Base-by-base conservation (phyloP, 2,113 vertebrate species). In the Okapia johnstoni region DNA sequence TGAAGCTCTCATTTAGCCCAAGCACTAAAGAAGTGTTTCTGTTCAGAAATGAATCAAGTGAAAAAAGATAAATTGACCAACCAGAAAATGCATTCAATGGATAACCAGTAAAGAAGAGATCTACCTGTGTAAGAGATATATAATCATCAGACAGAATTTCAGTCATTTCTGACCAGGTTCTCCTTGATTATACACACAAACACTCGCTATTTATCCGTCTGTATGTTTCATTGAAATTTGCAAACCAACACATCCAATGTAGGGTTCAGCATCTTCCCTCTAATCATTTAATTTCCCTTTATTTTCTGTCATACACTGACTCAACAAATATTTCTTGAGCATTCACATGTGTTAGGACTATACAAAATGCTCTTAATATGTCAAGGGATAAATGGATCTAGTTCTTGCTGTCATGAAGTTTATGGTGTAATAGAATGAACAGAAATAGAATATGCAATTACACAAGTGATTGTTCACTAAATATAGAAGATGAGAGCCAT, bases 1-100 rank as follows among this genome's bases (percentile, higher is more conserved):
- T 90, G 57, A 90, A 96, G 90, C 80, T 90, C 40, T 93, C 81
- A 57, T 86, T 95, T 85, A 94, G 33, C 40, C 55, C 7, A 85
- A 94, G 58, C 48, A 83, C 25, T 77, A 70, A 85, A 85, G 55
- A 30, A 83, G 5, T 55, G 28, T 93, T 92, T 93, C 61, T 88
- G 55, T 77, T 83, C 36, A 79, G 46, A 89, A 93, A 96, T 91
- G 14, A 96, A 86, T 70, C 36, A 79, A 93, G 23, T 80, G 58
- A 55, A 88, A 93, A 84, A 83, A 77, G 76, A 88, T 85, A 43
- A 91, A 46, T 55, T 94, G 61, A 26, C 50, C 46, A 43, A 58
- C 25, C 10, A 88, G 40, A 28, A 93, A 92, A 70, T 84, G 12
- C 17, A 84, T 90, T 92, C 36, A 85, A 57, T 6, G 30, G 43